Percentiles rank a stretch among this genome's conserved stretches.
phyloP scores from a whole-genome alignment of 1,140 invertebrate genomes.

The Teleopsis dalmanni region DNA sequence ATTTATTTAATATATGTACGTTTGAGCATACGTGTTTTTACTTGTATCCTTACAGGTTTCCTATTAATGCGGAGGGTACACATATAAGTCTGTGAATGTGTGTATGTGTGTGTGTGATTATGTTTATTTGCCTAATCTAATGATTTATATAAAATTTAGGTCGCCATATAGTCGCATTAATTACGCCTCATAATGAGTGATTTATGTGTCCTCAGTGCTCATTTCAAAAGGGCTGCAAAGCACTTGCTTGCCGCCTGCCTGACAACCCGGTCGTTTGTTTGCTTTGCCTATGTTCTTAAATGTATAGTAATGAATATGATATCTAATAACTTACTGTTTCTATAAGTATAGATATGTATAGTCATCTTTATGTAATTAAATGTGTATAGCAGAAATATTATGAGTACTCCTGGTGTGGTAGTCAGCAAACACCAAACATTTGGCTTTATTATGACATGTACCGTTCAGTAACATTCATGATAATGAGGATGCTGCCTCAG shows the following conservation, averaged over 20 bases:
- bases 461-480: conserved; percentile 3
- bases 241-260: too few species aligned
- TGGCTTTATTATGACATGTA: conserved; percentile 9
- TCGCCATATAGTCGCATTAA: conserved; percentile 38
- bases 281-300: too few species aligned
- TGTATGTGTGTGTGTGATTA: background rate
- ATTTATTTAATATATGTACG: background rate
- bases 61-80: background rate
- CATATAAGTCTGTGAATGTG: background rate
- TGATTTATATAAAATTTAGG: conserved; percentile 39
- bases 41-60: background rate
- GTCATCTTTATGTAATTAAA: too few species aligned
- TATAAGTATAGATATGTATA: too few species aligned
- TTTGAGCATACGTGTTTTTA: background rate
- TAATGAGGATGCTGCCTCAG: conserved; percentile 18
- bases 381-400: too few species aligned
- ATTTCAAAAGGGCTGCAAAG: background rate
- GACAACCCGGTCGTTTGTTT: too few species aligned
- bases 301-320: too few species aligned
- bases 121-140: conserved; percentile 33
- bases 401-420: too few species aligned
- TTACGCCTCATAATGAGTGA: conserved; percentile 40
- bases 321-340: too few species aligned
- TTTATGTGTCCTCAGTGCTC: conserved; percentile 29
- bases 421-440: conserved; percentile 4